Percentiles rank a stretch among this genome's conserved stretches.
phyloP scores from a whole-genome alignment of 2,888 invertebrate species.

The Venusia cambrica region DNA sequence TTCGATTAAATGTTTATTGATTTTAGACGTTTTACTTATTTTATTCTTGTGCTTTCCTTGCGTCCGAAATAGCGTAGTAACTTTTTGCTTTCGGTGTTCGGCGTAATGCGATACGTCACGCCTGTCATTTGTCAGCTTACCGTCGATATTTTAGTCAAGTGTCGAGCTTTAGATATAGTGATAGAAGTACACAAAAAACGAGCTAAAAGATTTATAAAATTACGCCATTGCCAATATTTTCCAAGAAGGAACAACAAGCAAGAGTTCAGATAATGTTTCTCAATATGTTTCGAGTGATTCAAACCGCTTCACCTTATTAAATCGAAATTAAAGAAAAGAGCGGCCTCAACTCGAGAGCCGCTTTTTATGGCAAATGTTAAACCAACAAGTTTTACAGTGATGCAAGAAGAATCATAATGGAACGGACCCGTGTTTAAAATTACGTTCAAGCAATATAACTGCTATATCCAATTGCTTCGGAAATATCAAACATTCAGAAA shows the following conservation, averaged over 20 bases:
- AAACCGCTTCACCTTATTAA: slow-evolving; percentile 47
- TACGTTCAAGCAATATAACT: slow-evolving; percentile 39
- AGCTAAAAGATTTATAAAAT: no score
- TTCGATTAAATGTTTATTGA: slow-evolving; percentile 23
- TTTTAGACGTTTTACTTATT: slow-evolving; percentile 18
- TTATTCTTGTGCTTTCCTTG: slow-evolving; percentile 40
- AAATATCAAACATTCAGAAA: no score
- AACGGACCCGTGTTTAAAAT: slow-evolving; percentile 38
- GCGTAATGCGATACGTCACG: slow-evolving; percentile 62
- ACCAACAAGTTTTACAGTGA: slow-evolving; percentile 60
- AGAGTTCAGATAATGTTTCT: slow-evolving; percentile 36
- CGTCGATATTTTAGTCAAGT: slow-evolving; percentile 71
- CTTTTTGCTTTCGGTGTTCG: slow-evolving; percentile 55
- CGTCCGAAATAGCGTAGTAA: slow-evolving; percentile 48
- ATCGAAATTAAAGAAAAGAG: slow-evolving; percentile 52
- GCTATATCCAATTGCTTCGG: slow-evolving; percentile 30
- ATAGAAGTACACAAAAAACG: slow-evolving; percentile 61
- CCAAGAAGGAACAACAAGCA: no score
- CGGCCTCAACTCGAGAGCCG: slow-evolving; percentile 41
- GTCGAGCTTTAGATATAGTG: slow-evolving; percentile 47
- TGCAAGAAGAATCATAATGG: slow-evolving; percentile 50
- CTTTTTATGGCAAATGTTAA: slow-evolving; percentile 69
- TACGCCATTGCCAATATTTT: no score
- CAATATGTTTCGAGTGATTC: slow-evolving; percentile 45
- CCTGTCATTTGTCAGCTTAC: slow-evolving; percentile 56